Percentiles rank a stretch among this genome's conserved stretches.
Evolutionary conservation across 1,140 invertebrate genomes (phyloP).

Genomic region (Steinernema khuongi): DNA sequence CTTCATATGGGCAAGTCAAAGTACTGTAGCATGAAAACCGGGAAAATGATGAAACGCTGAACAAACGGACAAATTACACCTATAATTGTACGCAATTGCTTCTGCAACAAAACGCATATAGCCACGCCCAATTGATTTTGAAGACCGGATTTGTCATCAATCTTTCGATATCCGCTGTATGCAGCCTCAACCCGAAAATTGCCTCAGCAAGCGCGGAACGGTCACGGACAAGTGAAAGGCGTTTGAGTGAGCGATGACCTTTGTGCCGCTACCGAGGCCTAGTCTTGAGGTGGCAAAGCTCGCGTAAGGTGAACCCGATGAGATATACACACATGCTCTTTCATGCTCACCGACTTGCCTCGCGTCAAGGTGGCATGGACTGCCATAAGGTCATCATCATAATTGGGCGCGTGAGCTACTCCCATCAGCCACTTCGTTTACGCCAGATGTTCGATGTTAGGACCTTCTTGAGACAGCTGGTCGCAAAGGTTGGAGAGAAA

Average conservation of each 20-base stretch:
- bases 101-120: constrained; percentile 11
- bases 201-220: neutral
- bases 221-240: neutral
- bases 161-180: neutral
- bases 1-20: neutral
- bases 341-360: neutral
- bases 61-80: neutral
- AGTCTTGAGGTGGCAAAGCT: too few relatives aligned
- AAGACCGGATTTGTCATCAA: constrained; percentile 8
- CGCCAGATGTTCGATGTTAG: neutral
- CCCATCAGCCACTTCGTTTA: neutral
- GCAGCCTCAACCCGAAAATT: neutral
- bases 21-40: neutral
- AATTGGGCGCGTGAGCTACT: neutral
- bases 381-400: constrained; percentile 12
- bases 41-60: constrained; percentile 1
- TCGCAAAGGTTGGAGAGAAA: neutral
- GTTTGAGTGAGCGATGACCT: neutral
- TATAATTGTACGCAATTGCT: constrained; percentile 7
- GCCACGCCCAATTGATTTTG: neutral
- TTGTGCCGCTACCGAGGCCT: neutral
- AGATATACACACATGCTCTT: neutral
- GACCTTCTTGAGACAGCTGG: constrained; percentile 9
- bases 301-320: neutral
- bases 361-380: constrained; percentile 2